phyloP scores from a whole-genome alignment of 2,888 invertebrate genomes.

The Andrena fulva region DNA sequence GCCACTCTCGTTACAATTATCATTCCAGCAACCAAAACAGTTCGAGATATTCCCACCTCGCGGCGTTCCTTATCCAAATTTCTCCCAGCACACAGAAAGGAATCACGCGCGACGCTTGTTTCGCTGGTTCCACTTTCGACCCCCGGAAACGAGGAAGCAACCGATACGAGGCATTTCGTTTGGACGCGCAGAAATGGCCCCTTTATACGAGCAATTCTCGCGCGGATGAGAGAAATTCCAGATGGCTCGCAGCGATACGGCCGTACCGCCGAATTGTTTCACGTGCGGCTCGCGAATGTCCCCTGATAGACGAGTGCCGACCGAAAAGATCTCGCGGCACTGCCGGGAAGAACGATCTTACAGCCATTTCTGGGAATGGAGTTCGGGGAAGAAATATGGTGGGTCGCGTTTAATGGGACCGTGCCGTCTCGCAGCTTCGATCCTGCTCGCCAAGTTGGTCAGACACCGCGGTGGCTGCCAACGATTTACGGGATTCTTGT shows the following conservation, averaged over 20 bases:
- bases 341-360: constrained; percentile 41
- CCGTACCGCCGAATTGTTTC: constrained; percentile 51
- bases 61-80: neutral
- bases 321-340: constrained; percentile 1
- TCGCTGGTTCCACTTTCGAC: neutral
- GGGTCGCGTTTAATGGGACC: constrained; percentile 41
- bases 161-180: constrained; percentile 32
- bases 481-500: constrained; percentile 4
- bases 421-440: constrained; percentile 27
- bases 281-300: constrained; percentile 35
- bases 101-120: neutral
- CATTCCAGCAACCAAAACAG: neutral
- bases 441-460: constrained; percentile 5
- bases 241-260: constrained; percentile 47
- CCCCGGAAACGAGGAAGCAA: neutral
- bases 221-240: constrained; percentile 29
- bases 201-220: constrained; percentile 39
- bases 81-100: neutral
- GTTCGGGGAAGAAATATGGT: constrained; percentile 36
- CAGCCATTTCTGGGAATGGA: constrained; percentile 51
- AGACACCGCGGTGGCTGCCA: neutral
- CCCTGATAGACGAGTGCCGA: constrained; percentile 28
- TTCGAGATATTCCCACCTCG: neutral
- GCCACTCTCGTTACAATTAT: neutral
- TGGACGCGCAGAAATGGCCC: constrained; percentile 23